Base-by-base conservation (phyloP, 2,888 invertebrate genomes). In the Endomychus coccineus region DNA sequence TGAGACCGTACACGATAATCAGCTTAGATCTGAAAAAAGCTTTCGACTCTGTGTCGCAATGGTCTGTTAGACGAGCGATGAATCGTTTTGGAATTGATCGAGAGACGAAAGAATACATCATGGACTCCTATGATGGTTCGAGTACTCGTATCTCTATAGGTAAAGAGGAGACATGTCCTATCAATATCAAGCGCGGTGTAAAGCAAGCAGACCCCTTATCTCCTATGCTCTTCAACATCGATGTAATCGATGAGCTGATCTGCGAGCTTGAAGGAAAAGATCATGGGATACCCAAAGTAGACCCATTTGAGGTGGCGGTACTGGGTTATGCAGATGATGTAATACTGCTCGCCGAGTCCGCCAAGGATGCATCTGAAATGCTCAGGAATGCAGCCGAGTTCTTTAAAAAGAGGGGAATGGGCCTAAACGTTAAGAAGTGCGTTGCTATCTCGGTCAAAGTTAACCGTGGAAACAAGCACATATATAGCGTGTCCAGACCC, bases 201-300 rank as follows among this genome's bases (percentile, higher is more conserved):
- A 41, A 41, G 34, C 43, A 43, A 27, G 39, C 43, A 5, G 43
- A 43, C 19, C 45, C n/a, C n/a, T n/a, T n/a, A 7, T 40, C 35
- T 1, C 40, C 45, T 3, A 4, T 36, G 1, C 15, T 45, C 2
- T 43, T 45, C 29, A 40, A 45, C 14, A 12, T 40, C 10, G n/a
- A n/a, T n/a, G 29, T 45, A 2, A 10, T 40, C 13, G 42, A 42
- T 13, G 39, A 44, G 16, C 17, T 40, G n/a, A n/a, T n/a, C n/a
- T n/a, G n/a, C n/a, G n/a, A n/a, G n/a, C n/a, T n/a, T n/a, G n/a
- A n/a, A n/a, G n/a, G n/a, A n/a, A n/a, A n/a, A n/a, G n/a, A n/a
- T n/a, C n/a, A n/a, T n/a, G n/a, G n/a, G n/a, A n/a, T n/a, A n/a
- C n/a, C n/a, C n/a, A n/a, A n/a, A n/a, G n/a, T n/a, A n/a, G n/a